phyloP scores from a whole-genome alignment of 1,140 invertebrate genomes.

The Sarcophaga peregrina region DNA sequence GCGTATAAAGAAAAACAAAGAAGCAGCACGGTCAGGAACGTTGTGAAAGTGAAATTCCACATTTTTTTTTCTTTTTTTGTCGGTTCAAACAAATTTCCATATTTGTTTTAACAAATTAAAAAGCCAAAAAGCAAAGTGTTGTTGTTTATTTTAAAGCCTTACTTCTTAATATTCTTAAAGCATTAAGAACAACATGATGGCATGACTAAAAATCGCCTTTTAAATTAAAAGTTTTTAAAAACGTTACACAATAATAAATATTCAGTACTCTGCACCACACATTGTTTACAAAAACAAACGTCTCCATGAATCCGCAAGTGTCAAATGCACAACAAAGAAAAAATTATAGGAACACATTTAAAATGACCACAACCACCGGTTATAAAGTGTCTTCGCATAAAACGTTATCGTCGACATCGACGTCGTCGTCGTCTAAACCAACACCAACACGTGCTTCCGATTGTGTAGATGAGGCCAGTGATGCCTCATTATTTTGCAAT shows the following conservation, averaged over 20 bases:
- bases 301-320: constrained; percentile 34
- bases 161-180: too few relatives aligned
- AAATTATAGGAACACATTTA: not conserved
- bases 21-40: not conserved
- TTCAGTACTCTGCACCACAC: too few relatives aligned
- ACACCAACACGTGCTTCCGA: constrained; percentile 50
- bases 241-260: too few relatives aligned
- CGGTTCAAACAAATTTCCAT: too few relatives aligned
- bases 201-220: constrained; percentile 20
- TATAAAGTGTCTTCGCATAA: constrained; percentile 36
- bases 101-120: too few relatives aligned
- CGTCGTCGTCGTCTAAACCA: constrained; percentile 40
- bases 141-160: not conserved
- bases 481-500: constrained; percentile 59
- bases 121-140: not conserved
- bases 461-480: constrained; percentile 62
- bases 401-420: constrained; percentile 22
- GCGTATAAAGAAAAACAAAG: constrained; percentile 19
- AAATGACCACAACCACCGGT: constrained; percentile 44
- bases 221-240: too few relatives aligned
- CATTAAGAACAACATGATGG: not conserved
- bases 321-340: constrained; percentile 40
- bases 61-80: too few relatives aligned
- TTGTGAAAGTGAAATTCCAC: constrained; percentile 21
- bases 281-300: not conserved